phyloP scores from a whole-genome alignment of 1,140 invertebrate species.

The Aradophagus sp. region DNA sequence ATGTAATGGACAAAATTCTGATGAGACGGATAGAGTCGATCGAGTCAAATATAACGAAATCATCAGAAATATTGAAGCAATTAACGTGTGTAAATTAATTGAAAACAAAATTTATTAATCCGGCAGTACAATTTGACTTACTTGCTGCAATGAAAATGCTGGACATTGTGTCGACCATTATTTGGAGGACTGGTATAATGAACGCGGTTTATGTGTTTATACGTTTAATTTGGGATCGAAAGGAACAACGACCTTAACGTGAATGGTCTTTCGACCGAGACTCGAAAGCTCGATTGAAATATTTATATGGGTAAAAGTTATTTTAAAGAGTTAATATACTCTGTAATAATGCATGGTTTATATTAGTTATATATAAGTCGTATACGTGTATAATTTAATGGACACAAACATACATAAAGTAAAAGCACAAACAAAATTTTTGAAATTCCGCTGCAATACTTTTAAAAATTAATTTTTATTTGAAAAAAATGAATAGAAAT shows the following conservation, averaged over 20 bases:
- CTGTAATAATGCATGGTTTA: no score
- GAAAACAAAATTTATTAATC: constrained; percentile 13
- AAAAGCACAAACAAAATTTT: no score
- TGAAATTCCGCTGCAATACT: no score
- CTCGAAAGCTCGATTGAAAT: no score
- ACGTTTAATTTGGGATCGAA: constrained; percentile 45
- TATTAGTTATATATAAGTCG: no score
- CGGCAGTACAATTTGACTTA: constrained; percentile 17
- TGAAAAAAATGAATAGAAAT: no score
- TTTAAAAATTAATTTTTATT: no score
- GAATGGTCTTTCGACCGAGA: background rate
- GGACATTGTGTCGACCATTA: constrained; percentile 12
- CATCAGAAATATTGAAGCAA: constrained; percentile 20
- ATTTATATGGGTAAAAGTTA: no score
- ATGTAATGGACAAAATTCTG: no score
- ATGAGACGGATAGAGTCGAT: background rate
- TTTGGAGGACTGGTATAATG: constrained; percentile 20
- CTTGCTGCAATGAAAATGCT: background rate
- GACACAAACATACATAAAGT: no score
- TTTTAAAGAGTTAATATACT: no score
- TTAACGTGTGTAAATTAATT: constrained; percentile 33
- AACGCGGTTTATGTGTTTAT: constrained; percentile 22
- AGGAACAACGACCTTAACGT: constrained; percentile 37
- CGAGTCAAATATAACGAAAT: constrained; percentile 25
- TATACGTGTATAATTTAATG: no score